A percentile compares a stretch with the other conserved stretches of the same genome.
Evolutionary conservation across 2,113 vertebrate genomes (phyloP).

Genomic region (Antigone vipio): DNA sequence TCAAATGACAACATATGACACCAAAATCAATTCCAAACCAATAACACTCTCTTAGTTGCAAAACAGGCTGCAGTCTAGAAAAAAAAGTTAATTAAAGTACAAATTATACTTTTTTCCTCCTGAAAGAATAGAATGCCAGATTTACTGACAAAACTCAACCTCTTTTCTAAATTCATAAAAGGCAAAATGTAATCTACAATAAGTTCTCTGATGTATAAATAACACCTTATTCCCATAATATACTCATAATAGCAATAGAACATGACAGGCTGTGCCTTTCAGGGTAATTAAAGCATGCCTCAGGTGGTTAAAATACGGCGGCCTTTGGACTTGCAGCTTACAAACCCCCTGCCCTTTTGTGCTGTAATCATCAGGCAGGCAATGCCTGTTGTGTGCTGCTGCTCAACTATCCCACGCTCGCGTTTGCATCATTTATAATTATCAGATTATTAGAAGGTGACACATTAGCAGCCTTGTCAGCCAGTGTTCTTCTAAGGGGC

Average conservation of each 20-base stretch:
- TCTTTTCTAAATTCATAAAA: conserved; percentile 27
- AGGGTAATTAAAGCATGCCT: conserved; percentile 47
- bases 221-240: conserved; percentile 24
- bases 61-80: conserved; percentile 52
- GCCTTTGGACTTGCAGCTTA: conserved; percentile 27
- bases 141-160: conserved; percentile 22
- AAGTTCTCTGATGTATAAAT: conserved; percentile 41
- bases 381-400: neutral
- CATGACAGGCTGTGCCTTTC: conserved; percentile 4
- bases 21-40: conserved; percentile 81
- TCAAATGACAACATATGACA: conserved; percentile 83
- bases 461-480: conserved; percentile 51
- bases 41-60: conserved; percentile 69
- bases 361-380: neutral
- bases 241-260: neutral
- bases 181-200: neutral
- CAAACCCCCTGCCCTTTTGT: neutral
- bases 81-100: conserved; percentile 65
- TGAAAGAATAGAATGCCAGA: conserved; percentile 6
- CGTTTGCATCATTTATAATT: conserved; percentile 69
- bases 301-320: neutral
- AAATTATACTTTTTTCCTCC: conserved; percentile 52
- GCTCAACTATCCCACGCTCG: conserved; percentile 30
- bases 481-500: conserved; percentile 2
- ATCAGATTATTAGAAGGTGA: conserved; percentile 66